Base-by-base conservation (phyloP, 2,888 invertebrate genomes). In the Noctua pronuba region DNA sequence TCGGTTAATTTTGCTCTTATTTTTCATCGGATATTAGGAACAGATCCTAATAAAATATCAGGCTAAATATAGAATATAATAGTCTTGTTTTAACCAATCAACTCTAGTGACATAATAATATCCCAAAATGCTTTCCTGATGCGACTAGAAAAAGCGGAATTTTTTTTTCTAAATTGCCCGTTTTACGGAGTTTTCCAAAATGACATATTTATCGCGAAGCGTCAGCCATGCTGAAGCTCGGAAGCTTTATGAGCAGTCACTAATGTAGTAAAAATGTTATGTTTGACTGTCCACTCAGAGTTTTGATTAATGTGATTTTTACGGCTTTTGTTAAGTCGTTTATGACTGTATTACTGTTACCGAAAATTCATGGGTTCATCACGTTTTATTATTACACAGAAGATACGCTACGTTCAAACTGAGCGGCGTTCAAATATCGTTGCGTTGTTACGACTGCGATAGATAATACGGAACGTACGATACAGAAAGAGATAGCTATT, bases 191-290 rank as follows among this genome's bases (percentile, higher is more conserved):
- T 85, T 88, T 86, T 88, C 75, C 83, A 80, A 91, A 91, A 91
- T 90, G 89, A 90, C 89, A 90, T 88, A 89, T 92, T 92, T 93
- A 94, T 93, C 92, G 86, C 87, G 49, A 46, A 64, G 88, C 86
- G 90, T 92, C 92, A 93, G 91, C 77, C 89, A 80, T 87, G 88
- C 80, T 81, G 79, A 84, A 85, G 73, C 78, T 78, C 64, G 28
- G 49, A 69, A 79, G 73, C 76, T 80, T 73, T 70, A 66, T 71
- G 65, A 28, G 28, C 31, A 65, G 24, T 38, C 66, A 41, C 66
- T 73, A 67, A 75, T 75, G 67, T 71, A 60, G 38, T 82, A 64
- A 82, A 77, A 70, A 0, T 35, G n/a, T 52, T 58, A 81, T 85
- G 41, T 71, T 13, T 24, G 35, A 38, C 44, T 82, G 46, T 85